A percentile compares a stretch with the other conserved stretches of the same genome.
phyloP scores from a whole-genome alignment of 2,888 invertebrate genomes.

The Sinodicranocentrus sp. region DNA sequence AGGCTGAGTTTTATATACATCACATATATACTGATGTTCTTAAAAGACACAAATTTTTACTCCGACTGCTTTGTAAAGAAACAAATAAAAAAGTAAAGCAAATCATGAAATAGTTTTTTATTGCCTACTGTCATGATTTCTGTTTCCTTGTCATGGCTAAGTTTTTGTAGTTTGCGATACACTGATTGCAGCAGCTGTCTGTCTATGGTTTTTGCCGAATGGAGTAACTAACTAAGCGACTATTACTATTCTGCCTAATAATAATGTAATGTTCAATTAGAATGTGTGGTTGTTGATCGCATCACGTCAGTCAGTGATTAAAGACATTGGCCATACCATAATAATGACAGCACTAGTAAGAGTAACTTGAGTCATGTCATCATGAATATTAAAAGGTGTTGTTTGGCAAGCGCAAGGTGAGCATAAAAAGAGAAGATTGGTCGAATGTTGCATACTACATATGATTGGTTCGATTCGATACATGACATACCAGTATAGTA shows the following conservation, averaged over 20 bases:
- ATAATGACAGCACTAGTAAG: neutral
- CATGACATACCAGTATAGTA: conserved; percentile 2
- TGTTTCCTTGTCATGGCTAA: conserved; percentile 15
- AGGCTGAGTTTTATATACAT: too few relatives aligned
- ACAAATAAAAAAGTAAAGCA: neutral
- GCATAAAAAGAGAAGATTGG: conserved; percentile 13
- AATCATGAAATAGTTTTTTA: conserved; percentile 6
- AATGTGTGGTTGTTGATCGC: conserved; percentile 13
- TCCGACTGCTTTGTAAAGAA: too few relatives aligned
- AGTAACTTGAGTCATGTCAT: conserved; percentile 10
- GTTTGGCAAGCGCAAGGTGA: conserved; percentile 46
- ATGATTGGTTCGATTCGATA: too few relatives aligned
- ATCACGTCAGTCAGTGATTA: conserved; percentile 5
- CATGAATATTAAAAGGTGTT: conserved; percentile 12
- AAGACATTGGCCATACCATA: neutral
- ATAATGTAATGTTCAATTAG: neutral
- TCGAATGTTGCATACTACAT: neutral
- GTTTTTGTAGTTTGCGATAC: neutral
- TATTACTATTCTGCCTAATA: too few relatives aligned
- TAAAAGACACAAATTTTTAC: too few relatives aligned
- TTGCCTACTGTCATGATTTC: conserved; percentile 1
- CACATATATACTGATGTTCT: too few relatives aligned
- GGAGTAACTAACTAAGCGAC: too few relatives aligned
- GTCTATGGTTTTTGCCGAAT: neutral
- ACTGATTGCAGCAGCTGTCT: neutral